Base-by-base conservation (phyloP, 64 coral and sea anemone genomes). In the Orbicella faveolata region DNA sequence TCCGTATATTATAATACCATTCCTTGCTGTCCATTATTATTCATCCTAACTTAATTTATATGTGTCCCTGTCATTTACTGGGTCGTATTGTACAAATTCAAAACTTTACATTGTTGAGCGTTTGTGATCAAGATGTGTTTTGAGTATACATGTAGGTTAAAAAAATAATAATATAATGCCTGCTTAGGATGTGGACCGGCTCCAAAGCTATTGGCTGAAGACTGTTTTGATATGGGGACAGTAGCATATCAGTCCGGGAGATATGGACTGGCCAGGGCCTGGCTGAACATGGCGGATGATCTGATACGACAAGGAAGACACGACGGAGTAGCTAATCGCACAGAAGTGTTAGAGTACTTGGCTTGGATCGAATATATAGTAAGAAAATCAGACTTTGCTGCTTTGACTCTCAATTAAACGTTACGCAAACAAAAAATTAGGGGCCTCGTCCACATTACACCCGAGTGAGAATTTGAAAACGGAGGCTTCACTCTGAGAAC, bases 321-420 rank as follows among this genome's bases (percentile, higher is more conserved):
- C 41, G 52, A 75, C 8, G 79, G 62, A 10, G 77, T 2, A 39
- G 34, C 81, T 16, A 84, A 77, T 39, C 83, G 72, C 15, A 78
- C 77, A 44, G 52, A 86, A 55, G n/a, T 98, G 1, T 77, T 98
- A 61, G 96, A 98, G 69, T 77, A 90, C 41, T 36, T 89, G 41
- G 87, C 93, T 0, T 98, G 96, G 96, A 73, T 87, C 23, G 93
- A 98, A 64, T 98, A 79, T 53, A 57, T 92, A 41, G 96, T 98
- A 93, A 89, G 90, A 68, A 33, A 63, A 78, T 76, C 4, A 1
- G 48, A 54, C 23, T 53, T 16, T 37, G 20, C 12, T 20, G 1
- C 30, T 30, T 30, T 30, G 30, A 30, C 0, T 25, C 20, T 52
- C 36, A n/a, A 41, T 41, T 30, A 68, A 13, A 68, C 9, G 20